Conservation (phyloP, 2,797 vertebrate species). For the Limnodromus scolopaceus region DNA sequence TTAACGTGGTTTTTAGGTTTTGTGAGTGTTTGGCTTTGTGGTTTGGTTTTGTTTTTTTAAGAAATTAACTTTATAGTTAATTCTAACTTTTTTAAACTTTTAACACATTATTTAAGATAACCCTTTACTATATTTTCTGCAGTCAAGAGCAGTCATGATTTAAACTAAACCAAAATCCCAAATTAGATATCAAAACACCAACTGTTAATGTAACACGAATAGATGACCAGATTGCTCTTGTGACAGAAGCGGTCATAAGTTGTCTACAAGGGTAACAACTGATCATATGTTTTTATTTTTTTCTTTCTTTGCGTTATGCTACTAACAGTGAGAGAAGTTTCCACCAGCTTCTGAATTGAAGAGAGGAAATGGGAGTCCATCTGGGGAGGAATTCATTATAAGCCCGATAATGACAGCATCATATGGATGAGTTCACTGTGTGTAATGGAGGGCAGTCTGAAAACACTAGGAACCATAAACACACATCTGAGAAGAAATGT, state of each 20-base stretch:
- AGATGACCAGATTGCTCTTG: constrained; percentile 37
- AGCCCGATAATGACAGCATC: not conserved
- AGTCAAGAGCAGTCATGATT: not conserved
- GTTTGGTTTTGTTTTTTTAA: not conserved
- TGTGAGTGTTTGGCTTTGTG: no score
- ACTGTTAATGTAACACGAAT: not conserved
- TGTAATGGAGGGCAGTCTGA: not conserved
- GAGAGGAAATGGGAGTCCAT: not conserved
- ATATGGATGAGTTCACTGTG: not conserved
- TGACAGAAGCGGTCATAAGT: not conserved
- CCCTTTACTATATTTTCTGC: not conserved
- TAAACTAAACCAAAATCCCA: not conserved
- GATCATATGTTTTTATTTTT: not conserved
- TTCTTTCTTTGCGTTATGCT: not conserved
- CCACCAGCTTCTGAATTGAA: not conserved
- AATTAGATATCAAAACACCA: constrained; percentile 36
- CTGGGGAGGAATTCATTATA: constrained; percentile 2
- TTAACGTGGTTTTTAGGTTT: rapidly evolving
- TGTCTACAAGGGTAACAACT: not conserved
- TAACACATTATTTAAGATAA: not conserved
- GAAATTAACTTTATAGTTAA: not conserved
- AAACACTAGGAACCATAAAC: not conserved
- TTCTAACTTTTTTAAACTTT: not conserved
- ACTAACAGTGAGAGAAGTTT: not conserved
- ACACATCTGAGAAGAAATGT: not conserved